Base-by-base conservation (phyloP, 2,888 invertebrate genomes). In the Blastobasis lacticolella region DNA sequence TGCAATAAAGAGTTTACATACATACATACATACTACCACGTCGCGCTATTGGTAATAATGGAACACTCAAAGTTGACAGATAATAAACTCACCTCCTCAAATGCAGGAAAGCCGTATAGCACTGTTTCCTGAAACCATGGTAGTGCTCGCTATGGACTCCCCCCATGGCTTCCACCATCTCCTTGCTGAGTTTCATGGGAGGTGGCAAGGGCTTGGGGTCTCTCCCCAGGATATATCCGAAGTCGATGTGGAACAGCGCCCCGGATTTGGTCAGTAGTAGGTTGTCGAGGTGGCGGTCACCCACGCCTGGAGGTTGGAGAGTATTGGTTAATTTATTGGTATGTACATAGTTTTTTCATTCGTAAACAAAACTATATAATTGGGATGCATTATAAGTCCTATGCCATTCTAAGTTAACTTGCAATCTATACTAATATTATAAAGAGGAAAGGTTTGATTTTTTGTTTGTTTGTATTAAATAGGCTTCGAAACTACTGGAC, bases 161-260 rank as follows among this genome's bases (percentile, higher is more conserved):
- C 1, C 97, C 97, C 97, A 97, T 97, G 0, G 96, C 98, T 71
- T 99, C 98, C 23, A 99, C 97, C 99, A 99, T 99, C 89, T 99
- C 99, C 78, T 95, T 95, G 79, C 97, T 98, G 45, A 99, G 90
- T 83, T 98, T 99, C 98, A 99, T 99, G 5, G 99, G 98, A 8
- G 99, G 98, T 1, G 99, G 99, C 76, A 99, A 90, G 1, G 98
- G 98, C 82, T 99, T 99, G 4, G 99, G 99, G 88, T 99, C 99
- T 46, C 98, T 91, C 0, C 98, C 99, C 54, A 99, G 90, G 75
- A 98, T 96, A 82, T 97, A 99, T 3, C 99, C 99, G 84, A 99
- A 99, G 88, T 98, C 98, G 61, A 98, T 97, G 82, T 98, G 98
- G 85, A 98, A 98, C 48, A 98, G 84, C 64, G 95, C 95, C 41